These are phyloP conservation scores for Aphaenogaster rudis DNA, from an alignment of 1,140 invertebrate genomes.

Conservation along the genomic window DNA sequence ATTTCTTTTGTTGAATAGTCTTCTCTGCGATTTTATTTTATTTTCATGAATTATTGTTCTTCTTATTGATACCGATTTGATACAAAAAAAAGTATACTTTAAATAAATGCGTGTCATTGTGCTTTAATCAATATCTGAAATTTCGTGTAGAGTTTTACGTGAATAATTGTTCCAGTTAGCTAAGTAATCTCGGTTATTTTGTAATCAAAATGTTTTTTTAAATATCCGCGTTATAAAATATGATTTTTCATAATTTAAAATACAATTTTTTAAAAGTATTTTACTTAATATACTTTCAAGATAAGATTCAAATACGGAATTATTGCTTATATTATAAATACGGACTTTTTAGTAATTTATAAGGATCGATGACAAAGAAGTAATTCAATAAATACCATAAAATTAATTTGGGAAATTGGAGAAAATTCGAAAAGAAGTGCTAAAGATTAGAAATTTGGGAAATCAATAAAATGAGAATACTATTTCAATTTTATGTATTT, in stretches of 20 bases:
- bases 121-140: conserved; percentile 2
- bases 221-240: background rate
- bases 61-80: background rate
- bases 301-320: background rate
- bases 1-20: background rate
- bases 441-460: too few relatives aligned
- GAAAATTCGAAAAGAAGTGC: too few relatives aligned
- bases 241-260: background rate
- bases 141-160: background rate
- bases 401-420: too few relatives aligned
- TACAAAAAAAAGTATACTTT: background rate
- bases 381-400: background rate
- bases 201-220: background rate
- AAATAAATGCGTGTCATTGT: background rate
- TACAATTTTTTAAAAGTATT: background rate
- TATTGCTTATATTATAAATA: background rate
- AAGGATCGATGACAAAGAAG: background rate
- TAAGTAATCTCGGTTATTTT: background rate
- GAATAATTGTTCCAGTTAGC: background rate
- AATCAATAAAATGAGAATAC: too few relatives aligned
- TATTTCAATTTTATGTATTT: too few relatives aligned
- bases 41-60: background rate
- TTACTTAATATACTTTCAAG: background rate
- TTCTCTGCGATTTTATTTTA: background rate
- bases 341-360: too few relatives aligned